These are phyloP conservation scores for Melanostoma mellinum DNA, from an alignment of 2,888 invertebrate species.

Conservation along the genomic window DNA sequence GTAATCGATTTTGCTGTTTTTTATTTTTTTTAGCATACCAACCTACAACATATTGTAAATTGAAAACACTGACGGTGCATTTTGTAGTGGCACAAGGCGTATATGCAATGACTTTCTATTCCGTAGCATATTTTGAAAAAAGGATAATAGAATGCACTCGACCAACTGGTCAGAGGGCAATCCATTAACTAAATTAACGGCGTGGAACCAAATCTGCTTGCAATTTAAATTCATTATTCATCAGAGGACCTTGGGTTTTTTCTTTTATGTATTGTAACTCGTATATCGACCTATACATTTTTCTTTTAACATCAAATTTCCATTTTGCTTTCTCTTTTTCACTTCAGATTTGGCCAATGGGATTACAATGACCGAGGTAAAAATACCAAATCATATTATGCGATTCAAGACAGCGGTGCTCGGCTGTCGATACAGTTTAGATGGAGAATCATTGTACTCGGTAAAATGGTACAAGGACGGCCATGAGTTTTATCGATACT, in stretches of 20 bases:
- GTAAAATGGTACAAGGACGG: slow-evolving; percentile 97
- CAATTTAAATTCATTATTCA: slow-evolving; percentile 69
- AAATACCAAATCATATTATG: slow-evolving; percentile 92
- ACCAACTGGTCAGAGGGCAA: slow-evolving; percentile 18
- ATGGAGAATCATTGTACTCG: slow-evolving; percentile 91
- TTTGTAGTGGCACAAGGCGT: neutral
- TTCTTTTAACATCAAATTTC: slow-evolving; percentile 47
- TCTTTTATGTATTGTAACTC: neutral
- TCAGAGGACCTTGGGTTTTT: slow-evolving; percentile 44
- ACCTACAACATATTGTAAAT: slow-evolving; percentile 19
- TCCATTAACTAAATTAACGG: slow-evolving; percentile 67
- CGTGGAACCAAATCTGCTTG: slow-evolving; percentile 55
- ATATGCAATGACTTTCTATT: slow-evolving; percentile 24
- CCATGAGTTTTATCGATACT: slow-evolving; percentile 93
- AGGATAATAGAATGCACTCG: slow-evolving; percentile 12
- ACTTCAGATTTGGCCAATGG: slow-evolving; percentile 83
- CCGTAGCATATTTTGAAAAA: slow-evolving; percentile 11
- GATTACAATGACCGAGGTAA: slow-evolving; percentile 89
- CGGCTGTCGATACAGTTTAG: slow-evolving; percentile 92
- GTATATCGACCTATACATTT: neutral
- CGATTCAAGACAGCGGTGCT: slow-evolving; percentile 89
- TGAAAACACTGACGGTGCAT: slow-evolving; percentile 59
- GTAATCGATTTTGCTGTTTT: slow-evolving; percentile 14
- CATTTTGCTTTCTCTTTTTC: slow-evolving; percentile 32
- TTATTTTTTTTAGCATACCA: neutral